Base-by-base conservation (phyloP, 2,113 vertebrate species). In the Motacilla alba region DNA sequence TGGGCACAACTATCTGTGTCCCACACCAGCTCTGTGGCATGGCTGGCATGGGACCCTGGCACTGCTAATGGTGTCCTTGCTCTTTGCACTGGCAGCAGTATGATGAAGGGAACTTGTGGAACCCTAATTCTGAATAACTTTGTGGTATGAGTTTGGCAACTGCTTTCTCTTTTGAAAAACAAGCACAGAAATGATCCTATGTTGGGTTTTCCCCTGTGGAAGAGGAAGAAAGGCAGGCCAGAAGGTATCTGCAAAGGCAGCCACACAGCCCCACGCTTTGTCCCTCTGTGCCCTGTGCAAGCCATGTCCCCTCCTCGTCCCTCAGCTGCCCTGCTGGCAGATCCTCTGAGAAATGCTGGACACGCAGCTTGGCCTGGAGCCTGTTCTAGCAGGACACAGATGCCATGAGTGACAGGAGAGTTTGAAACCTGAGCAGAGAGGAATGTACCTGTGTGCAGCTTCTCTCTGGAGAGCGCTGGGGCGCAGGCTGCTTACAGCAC, bases 341-440 rank as follows among this genome's bases (percentile, higher is more conserved):
- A 55, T 52, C 0, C 0, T 27, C 20, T 43, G 46, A n/a, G 37
- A 11, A 37, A 31, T 0, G 1, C 52, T 47, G 58, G 59, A 7
- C 18, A 3, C 6, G 30, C 62, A 83, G 41, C 69, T 68, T 67
- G 52, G 60, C 39, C 66, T 59, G 44, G 50, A 66, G 46, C 68
- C 68, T 77, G 7, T 69, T 41, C 56, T 31, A 39, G 78, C 28
- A 49, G 31, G 35, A 41, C 35, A 41, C 14, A 15, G 52, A 18
- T 20, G 15, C 47, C 37, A 9, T 9, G 37, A 37, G 31, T 41
- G 35, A 39, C 5, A 23, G 37, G 22, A 39, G 39, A 68, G 53
- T 55, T 64, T 84, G 64, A 50, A 68, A 77, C 26, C 44, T 5
- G 44, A 30, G 44, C 35, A 59, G 21, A 62, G 49, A 84, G 83